Base-by-base conservation (phyloP, 2,797 vertebrate genomes). In the Tragelaphus eurycerus region DNA sequence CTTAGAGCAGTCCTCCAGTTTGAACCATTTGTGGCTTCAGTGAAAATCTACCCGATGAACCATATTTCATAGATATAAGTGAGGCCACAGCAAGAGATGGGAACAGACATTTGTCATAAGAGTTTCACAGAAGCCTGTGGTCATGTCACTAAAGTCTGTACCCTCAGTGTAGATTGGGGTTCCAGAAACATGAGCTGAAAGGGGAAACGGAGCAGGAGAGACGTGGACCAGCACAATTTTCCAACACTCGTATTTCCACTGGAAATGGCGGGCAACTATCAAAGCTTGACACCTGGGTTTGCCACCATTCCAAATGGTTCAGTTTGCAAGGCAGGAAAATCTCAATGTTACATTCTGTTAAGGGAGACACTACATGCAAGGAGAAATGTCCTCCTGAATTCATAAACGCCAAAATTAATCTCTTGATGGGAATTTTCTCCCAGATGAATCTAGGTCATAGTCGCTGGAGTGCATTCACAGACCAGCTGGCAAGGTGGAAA, bases 401-500 rank as follows among this genome's bases (percentile, higher is more conserved):
- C 52, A 27, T n/a, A 82, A 46, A 38, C 1, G 62, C 55, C 76
- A 31, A 43, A 76, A 48, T 57, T 25, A 57, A 50, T 34, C 31
- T 88, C 84, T 57, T 19, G 31, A n/a, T 59, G 78, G 55, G 25
- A 38, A 31, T 64, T 38, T 94, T 54, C 92, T 86, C 54, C n/a
- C 57, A 19, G 25, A 62, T 19, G 64, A 83, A 84, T 21, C 19
- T n/a, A 55, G 57, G 59, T 82, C 59, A 34, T 6, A 6, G 46
- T n/a, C 1, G 13, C n/a, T 23, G 7, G 43, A 46, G n/a, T 7
- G 21, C 12, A 46, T 0, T 1, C 46, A 17, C 19, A 23, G 90
- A 55, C 34, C 84, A 55, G 43, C 74, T 43, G 76, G 48, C 27
- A 5, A 16, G 6, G 27, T 6, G 27, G 34, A 52, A 78, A 84